Conservation (phyloP, 2,888 invertebrate species). For the Ceramica pisi region DNA sequence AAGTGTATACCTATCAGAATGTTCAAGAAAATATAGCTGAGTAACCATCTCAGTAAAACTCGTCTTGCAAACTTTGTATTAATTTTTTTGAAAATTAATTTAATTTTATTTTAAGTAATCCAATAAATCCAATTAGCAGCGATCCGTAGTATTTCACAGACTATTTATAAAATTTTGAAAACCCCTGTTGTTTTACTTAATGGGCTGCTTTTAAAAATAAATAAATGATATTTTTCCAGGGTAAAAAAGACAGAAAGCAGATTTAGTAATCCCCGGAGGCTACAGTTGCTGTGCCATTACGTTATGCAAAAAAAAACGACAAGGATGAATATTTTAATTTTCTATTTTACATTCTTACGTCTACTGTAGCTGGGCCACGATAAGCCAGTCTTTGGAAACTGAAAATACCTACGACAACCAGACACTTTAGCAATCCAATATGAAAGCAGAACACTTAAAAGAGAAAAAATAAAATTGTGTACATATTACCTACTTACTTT, state of each 20-base stretch:
- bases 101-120: neutral
- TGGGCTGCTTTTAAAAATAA: neutral
- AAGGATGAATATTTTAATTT: neutral
- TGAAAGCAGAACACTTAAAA: neutral
- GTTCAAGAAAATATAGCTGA: neutral
- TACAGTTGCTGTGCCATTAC: neutral
- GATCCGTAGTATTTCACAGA: neutral
- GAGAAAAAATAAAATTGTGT: neutral
- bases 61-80: no score
- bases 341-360: neutral
- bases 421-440: neutral
- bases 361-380: neutral
- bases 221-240: neutral
- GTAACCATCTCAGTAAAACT: no score
- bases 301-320: neutral
- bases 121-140: conserved; percentile 6
- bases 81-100: neutral
- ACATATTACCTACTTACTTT: neutral
- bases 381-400: neutral
- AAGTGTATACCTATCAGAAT: neutral
- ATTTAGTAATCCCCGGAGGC: neutral
- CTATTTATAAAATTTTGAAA: neutral
- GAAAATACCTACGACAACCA: neutral
- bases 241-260: neutral
- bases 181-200: neutral